Evolutionary conservation across 2,888 invertebrate genomes (phyloP), one percentile per base, ranked within the genome.

Genomic region (Drosophila kanekoi): DNA sequence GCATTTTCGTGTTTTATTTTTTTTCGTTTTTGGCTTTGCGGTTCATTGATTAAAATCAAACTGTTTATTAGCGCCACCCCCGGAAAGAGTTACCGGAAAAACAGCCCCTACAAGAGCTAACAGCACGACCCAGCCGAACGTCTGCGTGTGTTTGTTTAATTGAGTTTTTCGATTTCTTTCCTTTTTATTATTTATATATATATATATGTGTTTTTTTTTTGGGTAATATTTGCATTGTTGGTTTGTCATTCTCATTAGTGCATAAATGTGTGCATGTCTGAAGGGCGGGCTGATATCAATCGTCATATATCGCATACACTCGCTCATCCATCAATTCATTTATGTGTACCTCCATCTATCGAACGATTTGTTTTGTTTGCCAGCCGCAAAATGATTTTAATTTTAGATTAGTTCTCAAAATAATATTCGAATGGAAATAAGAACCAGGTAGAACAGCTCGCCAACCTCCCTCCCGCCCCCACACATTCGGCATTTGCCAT

Each of bases 41-140:
- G 79, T 81, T 85, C 85, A 89, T 89, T 89, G 90, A 89, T 85
- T 89, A 80, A 89, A 81, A 90, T 90, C 90, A 79, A 89, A 88
- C 81, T 85, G 76, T 81, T 85, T 79, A 82, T 72, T 69, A 87
- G 68, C 83, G 62, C 71, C 72, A 79, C 65, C 71, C 76, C 59
- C 49, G 23, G 60, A 43, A 58, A 45, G 61, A 40, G 33, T 67
- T 35, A 52, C 40, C 51, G 4, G 49, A 43, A 57, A 71, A 53
- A 40, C 67, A 37, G 51, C 54, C 63, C 60, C 67, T 53, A 61
- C 40, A 28, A 5, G 11, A 28, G 5, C 13, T 16, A 28, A 14
- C 65, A 45, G 8, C 8, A 28, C 28, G 8, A 28, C 28, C 28
- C 8, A 53, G 40, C 47, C 49, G 32, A 43, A 51, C 33, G 59